Evolutionary conservation across 2,797 vertebrate species (phyloP).

Genomic region (Vespertilio murinus): DNA sequence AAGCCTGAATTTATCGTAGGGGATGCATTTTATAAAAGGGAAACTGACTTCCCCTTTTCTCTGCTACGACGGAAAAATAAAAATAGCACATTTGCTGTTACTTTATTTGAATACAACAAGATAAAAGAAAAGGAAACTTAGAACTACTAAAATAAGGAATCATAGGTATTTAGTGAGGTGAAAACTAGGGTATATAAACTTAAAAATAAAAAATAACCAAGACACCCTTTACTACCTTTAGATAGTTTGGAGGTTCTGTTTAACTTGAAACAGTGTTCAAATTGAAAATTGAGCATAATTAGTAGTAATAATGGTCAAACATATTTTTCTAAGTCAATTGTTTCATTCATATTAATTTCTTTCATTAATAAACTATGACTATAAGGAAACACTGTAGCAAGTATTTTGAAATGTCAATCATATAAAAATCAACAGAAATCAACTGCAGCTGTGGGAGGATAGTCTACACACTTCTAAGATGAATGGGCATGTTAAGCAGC

Average conservation of each 20-base stretch:
- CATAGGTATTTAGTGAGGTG: conserved; percentile 21
- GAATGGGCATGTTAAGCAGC: not conserved
- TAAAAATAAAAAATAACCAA: conserved; percentile 5
- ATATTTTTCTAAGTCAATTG: not conserved
- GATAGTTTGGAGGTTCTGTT: conserved; percentile 4
- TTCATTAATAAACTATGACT: conserved; percentile 42
- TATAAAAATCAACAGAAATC: not conserved
- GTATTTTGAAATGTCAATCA: not conserved
- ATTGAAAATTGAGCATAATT: not conserved
- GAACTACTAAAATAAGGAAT: conserved; percentile 11
- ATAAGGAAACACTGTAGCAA: not conserved
- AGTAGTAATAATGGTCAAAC: conserved; percentile 44
- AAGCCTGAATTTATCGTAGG: not conserved
- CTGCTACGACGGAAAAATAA: conserved; percentile 29
- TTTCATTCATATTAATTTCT: not conserved
- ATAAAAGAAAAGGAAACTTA: conserved; percentile 52
- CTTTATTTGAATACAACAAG: conserved; percentile 41
- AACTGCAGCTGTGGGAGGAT: not conserved
- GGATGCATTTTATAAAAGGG: not conserved
- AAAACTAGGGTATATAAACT: not conserved
- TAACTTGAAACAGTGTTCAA: conserved; percentile 24
- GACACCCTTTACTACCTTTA: not conserved
- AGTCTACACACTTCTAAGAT: not conserved
- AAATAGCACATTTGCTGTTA: conserved; percentile 47
- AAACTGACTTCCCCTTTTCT: conserved; percentile 42